phyloP scores from a whole-genome alignment of 2,797 vertebrate genomes.

The Coregonus ussuriensis region DNA sequence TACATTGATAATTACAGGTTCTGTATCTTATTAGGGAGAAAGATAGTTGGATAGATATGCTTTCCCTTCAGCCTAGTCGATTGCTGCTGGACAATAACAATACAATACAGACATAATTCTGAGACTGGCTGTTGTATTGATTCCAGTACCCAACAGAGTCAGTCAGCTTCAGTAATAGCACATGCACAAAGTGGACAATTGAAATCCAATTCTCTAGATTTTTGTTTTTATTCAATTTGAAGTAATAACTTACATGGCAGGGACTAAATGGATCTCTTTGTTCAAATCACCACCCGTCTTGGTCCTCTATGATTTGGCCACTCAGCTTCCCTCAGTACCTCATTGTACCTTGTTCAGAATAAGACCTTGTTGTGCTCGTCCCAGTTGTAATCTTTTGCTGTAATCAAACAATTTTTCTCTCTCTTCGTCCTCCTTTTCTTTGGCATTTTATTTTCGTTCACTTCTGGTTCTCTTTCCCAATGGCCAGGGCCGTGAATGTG shows the following conservation, averaged over 20 bases:
- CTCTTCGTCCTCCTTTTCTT: background rate
- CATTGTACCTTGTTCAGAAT: background rate
- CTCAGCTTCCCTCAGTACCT: background rate
- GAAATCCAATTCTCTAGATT: background rate
- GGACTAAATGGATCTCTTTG: background rate
- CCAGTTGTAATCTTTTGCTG: background rate
- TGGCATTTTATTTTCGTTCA: background rate
- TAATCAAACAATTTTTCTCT: background rate
- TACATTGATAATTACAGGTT: background rate
- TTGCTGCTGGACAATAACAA: slow-evolving; percentile 1
- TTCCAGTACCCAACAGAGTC: background rate
- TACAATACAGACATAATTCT: background rate
- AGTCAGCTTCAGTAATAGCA: background rate
- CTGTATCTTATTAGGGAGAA: background rate
- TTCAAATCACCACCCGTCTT: background rate
- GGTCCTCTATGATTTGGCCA: background rate
- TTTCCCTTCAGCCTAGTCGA: background rate
- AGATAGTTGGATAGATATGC: background rate
- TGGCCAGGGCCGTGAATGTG: background rate
- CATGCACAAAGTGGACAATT: background rate
- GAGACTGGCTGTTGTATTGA: background rate
- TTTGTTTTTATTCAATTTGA: background rate
- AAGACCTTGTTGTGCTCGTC: background rate
- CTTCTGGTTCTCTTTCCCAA: background rate
- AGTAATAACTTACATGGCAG: background rate